Conservation (phyloP, 2,113 vertebrate species). For the Gadus chalcogrammus region DNA sequence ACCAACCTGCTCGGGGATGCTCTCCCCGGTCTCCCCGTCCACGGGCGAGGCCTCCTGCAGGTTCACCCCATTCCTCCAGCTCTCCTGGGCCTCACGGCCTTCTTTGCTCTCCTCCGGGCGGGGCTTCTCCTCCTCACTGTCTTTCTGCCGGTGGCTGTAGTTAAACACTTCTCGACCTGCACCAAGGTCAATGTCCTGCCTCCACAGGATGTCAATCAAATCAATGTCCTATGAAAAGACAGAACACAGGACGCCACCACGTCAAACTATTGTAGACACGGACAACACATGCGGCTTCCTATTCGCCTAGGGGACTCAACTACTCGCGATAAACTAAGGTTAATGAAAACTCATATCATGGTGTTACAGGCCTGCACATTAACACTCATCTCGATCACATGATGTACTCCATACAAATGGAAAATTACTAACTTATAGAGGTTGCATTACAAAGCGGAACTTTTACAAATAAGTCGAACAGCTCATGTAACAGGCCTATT, state of each 20-base stretch:
- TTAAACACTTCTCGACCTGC: constrained; percentile 97
- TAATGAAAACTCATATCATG: no score
- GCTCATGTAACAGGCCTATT: constrained; percentile 31
- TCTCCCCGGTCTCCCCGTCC: constrained; percentile 96
- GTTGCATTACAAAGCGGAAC: no score
- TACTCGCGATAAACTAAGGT: no score
- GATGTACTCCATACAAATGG: no score
- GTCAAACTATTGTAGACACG: constrained; percentile 16
- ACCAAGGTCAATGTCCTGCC: constrained; percentile 98
- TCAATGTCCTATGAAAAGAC: constrained; percentile 90
- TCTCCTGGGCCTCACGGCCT: constrained; percentile 76
- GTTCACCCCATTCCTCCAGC: constrained; percentile 82
- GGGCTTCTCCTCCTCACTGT: constrained; percentile 89
- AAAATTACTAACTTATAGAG: no score
- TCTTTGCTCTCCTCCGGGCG: constrained; percentile 77
- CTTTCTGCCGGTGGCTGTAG: constrained; percentile 92
- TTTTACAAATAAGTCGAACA: not conserved
- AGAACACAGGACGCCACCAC: constrained; percentile 19
- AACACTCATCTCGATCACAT: no score
- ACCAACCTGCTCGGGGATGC: constrained; percentile 87
- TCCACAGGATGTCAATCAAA: constrained; percentile 99
- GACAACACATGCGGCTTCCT: no score
- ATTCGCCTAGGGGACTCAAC: no score
- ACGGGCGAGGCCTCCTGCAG: constrained; percentile 74
- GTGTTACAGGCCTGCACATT: no score